Evolutionary conservation across 2,113 vertebrate species (phyloP), one percentile per base, ranked within the genome.

Genomic region (Sula dactylatra): DNA sequence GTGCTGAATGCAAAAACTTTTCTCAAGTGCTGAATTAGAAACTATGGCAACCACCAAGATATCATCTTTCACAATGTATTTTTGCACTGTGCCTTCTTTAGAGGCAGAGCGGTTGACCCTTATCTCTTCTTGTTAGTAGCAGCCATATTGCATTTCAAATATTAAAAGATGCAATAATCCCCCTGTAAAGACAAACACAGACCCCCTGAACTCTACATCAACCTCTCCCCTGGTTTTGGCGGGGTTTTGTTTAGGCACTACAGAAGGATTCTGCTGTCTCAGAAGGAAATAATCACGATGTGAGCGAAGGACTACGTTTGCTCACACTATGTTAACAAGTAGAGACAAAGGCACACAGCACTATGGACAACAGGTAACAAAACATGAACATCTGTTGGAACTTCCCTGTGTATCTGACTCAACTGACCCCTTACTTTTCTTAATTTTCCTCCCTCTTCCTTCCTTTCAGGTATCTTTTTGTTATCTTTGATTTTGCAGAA

Each of bases 1-100:
- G 16, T 69, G 85, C 71, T 80, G 38, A 88, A 90, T 54, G 36
- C 25, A 95, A 74, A 92, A 93, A 94, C 71, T 67, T 96, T 88
- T 72, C 82, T 90, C 45, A 47, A 86, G 34, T 66, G 61, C 72
- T 73, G 50, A 90, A 67, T 70, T 74, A 92, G 91, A 97, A 96
- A 95, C 94, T 94, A 94, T 92, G 81, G 91, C 81, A 97, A 96
- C 88, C 82, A 91, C 61, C 29, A 40, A 94, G 70, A 55, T 55
- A 82, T 58, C 34, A 49, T 83, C 31, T 76, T 86, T 90, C 88
- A 83, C n/a, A 78, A 44, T 18, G 4, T 5, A 67, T 52, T 82
- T 96, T 74, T 76, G 47, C 59, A n/a, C 15, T 80, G 40, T 77
- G 70, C 56, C 34, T 77, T 49, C 61, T 82, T 12, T 38, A 50